Evolutionary conservation across 1,140 invertebrate species (phyloP).

Genomic region (Neodiprion fabricii): DNA sequence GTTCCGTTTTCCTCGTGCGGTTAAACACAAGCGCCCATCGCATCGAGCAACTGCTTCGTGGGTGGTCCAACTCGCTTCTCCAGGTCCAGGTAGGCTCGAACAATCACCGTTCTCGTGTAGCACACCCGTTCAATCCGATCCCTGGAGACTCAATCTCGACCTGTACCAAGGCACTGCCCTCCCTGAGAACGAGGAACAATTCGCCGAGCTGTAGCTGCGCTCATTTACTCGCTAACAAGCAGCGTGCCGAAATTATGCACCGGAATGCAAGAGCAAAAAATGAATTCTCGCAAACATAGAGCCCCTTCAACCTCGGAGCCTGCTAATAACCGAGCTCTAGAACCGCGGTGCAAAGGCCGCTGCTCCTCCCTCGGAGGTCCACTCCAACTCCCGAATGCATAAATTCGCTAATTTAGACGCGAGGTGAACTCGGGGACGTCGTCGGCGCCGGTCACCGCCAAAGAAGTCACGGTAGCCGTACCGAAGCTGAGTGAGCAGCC

Average conservation of each 20-base stretch:
- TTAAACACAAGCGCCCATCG: not conserved
- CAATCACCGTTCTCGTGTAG: no score
- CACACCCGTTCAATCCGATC: not conserved
- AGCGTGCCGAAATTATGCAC: slow-evolving; percentile 35
- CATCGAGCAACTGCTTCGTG: not conserved
- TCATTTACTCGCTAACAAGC: slow-evolving; percentile 41
- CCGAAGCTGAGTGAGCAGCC: not conserved
- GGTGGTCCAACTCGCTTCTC: not conserved
- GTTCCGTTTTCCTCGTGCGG: not conserved
- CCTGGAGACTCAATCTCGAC: not conserved
- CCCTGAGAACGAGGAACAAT: no score
- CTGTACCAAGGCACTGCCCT: no score
- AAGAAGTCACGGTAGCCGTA: not conserved
- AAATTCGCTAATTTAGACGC: slow-evolving; percentile 53
- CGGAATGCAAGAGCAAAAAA: not conserved
- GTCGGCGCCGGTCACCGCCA: slow-evolving; percentile 6
- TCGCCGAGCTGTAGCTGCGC: no score
- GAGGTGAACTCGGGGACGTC: not conserved
- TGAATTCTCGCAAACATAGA: no score
- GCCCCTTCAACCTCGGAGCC: not conserved
- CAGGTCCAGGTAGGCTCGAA: no score
- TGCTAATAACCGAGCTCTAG: not conserved
- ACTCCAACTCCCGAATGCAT: slow-evolving; percentile 29
- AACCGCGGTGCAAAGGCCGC: not conserved
- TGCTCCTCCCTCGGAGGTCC: not conserved